Percentiles rank a stretch among this genome's conserved stretches.
These are phyloP conservation scores for Anastrepha ludens DNA, from an alignment of 1,140 invertebrate species.

Conservation along the genomic window DNA sequence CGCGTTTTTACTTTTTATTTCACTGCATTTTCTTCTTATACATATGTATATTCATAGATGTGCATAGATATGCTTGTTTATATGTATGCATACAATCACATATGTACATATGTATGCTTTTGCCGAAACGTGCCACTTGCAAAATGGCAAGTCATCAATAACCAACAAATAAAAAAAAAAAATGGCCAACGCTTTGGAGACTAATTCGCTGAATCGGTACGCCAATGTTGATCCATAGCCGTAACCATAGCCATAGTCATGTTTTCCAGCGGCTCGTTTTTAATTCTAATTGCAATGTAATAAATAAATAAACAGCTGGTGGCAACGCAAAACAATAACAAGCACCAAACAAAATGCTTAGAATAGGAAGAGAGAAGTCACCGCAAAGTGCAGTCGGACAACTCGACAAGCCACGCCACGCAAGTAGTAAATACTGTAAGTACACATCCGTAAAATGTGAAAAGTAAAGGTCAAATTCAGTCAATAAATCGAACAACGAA, in stretches of 20 bases:
- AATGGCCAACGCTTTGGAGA: not conserved
- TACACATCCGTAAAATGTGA: not conserved
- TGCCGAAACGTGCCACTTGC: not conserved
- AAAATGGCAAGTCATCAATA: conserved; percentile 14
- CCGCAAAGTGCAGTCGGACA: not conserved
- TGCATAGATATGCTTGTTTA: too few species aligned
- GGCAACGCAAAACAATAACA: not conserved
- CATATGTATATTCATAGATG: too few species aligned
- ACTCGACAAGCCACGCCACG: not conserved
- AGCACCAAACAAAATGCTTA: not conserved
- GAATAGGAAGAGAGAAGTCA: too few species aligned
- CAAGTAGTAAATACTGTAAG: not conserved
- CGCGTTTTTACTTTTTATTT: too few species aligned
- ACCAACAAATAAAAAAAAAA: not conserved
- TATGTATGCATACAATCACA: too few species aligned
- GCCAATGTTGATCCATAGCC: not conserved
- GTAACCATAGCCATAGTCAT: not conserved
- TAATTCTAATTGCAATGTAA: not conserved
- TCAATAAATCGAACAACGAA: conserved; percentile 32
- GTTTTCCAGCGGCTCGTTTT: not conserved
- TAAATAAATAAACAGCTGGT: conserved; percentile 15
- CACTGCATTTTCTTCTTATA: too few species aligned
- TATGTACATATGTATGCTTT: not conserved
- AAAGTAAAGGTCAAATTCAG: not conserved
- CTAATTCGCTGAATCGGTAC: not conserved